Evolutionary conservation across 2,888 invertebrate species (phyloP).

Genomic region (Auanema freiburgensis): DNA sequence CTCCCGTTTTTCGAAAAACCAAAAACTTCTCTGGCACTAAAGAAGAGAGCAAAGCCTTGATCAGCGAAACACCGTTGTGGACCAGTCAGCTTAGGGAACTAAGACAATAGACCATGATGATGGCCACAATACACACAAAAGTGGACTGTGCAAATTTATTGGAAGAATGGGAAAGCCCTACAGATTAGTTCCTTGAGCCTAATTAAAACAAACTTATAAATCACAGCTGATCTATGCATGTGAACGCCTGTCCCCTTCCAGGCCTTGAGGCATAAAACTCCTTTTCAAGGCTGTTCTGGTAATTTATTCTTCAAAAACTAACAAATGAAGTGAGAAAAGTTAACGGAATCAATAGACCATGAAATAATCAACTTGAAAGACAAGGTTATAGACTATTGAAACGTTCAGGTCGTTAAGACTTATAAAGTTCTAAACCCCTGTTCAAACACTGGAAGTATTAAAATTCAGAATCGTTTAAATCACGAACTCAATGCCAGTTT

Average conservation of each 20-base stretch:
- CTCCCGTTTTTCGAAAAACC: too few relatives aligned
- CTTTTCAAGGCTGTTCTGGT: not conserved
- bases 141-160: not conserved
- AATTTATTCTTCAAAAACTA: not conserved
- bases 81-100: constrained; percentile 1
- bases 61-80: not conserved
- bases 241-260: too few relatives aligned
- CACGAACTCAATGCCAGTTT: constrained; percentile 1
- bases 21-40: too few relatives aligned
- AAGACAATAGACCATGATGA: constrained; percentile 3
- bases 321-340: constrained; percentile 3
- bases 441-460: not conserved
- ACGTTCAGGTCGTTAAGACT: too few relatives aligned
- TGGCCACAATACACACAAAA: not conserved
- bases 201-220: too few relatives aligned
- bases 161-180: too few relatives aligned
- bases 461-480: too few relatives aligned
- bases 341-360: not conserved
- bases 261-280: too few relatives aligned
- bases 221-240: too few relatives aligned
- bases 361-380: not conserved
- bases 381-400: too few relatives aligned
- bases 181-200: too few relatives aligned
- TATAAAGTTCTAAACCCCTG: constrained; percentile 1
- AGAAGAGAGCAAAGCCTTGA: not conserved